Evolutionary conservation across 2,888 invertebrate genomes (phyloP).

Genomic region (Hedya salicella): DNA sequence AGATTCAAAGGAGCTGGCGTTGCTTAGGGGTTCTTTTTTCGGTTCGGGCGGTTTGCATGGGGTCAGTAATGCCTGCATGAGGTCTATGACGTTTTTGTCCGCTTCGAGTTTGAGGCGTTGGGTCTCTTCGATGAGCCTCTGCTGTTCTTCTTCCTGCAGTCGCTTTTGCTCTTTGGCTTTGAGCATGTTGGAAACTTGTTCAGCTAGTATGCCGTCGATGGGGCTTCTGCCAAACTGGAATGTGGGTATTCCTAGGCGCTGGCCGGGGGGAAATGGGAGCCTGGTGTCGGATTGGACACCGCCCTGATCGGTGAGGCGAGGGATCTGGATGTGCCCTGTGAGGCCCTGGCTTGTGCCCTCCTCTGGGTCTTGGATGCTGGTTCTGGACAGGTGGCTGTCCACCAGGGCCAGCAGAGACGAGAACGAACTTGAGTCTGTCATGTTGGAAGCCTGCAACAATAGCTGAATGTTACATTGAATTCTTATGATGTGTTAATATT

Average conservation of each 20-base stretch:
- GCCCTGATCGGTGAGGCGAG: slow-evolving; percentile 47
- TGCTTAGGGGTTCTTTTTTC: slow-evolving; percentile 51
- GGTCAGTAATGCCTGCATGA: slow-evolving; percentile 64
- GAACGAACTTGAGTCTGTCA: slow-evolving; percentile 70
- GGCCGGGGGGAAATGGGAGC: slow-evolving; percentile 53
- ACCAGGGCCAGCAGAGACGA: slow-evolving; percentile 71
- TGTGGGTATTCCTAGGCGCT: slow-evolving; percentile 62
- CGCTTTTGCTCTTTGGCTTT: slow-evolving; percentile 67
- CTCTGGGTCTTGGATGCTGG: slow-evolving; percentile 57
- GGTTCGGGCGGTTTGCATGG: slow-evolving; percentile 48
- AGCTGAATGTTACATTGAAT: background rate
- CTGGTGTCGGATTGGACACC: slow-evolving; percentile 59
- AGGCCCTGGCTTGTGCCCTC: slow-evolving; percentile 49
- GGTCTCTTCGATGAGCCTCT: slow-evolving; percentile 58
- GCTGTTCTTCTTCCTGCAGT: slow-evolving; percentile 60
- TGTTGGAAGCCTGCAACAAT: slow-evolving; percentile 44
- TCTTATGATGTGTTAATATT: too few species aligned
- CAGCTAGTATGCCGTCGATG: slow-evolving; percentile 62
- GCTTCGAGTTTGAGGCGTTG: slow-evolving; percentile 55
- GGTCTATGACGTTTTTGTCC: slow-evolving; percentile 65
- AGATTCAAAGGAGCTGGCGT: slow-evolving; percentile 65
- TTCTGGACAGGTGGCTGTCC: slow-evolving; percentile 73
- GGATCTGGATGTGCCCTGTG: slow-evolving; percentile 51
- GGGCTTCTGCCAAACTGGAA: slow-evolving; percentile 58
- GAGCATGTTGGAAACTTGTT: slow-evolving; percentile 74